These are phyloP conservation scores for Artibeus jamaicensis DNA, from an alignment of 2,797 vertebrate species.

Conservation along the genomic window DNA sequence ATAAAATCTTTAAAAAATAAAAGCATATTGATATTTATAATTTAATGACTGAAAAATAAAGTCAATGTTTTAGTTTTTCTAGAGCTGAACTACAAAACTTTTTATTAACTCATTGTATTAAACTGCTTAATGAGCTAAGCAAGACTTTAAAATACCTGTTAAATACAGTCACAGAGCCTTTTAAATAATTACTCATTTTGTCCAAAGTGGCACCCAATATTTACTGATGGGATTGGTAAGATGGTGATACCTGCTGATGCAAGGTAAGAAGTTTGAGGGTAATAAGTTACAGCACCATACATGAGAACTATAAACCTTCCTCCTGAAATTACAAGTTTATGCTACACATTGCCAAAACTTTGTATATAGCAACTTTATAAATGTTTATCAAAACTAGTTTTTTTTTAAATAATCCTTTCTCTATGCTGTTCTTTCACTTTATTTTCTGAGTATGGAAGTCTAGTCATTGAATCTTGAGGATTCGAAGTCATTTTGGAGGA, in stretches of 20 bases:
- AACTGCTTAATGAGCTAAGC: neutral
- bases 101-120: neutral
- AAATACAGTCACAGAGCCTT: neutral
- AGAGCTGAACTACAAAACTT: neutral
- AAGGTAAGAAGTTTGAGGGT: neutral
- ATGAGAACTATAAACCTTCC: neutral
- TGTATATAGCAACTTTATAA: neutral
- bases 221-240: neutral
- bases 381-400: neutral
- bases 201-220: neutral
- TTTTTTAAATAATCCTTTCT: neutral
- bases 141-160: neutral
- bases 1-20: neutral
- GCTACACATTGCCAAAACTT: neutral
- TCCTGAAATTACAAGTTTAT: neutral
- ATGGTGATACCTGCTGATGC: neutral
- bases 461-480: neutral
- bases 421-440: neutral
- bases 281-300: neutral
- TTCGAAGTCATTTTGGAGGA: slow-evolving; percentile 20
- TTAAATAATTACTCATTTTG: slow-evolving; percentile 25
- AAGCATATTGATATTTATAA: neutral
- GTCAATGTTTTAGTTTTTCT: neutral
- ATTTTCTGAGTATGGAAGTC: neutral
- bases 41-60: slow-evolving; percentile 24